Conservation (phyloP, 2,888 invertebrate species). For the Polydesmus complanatus region DNA sequence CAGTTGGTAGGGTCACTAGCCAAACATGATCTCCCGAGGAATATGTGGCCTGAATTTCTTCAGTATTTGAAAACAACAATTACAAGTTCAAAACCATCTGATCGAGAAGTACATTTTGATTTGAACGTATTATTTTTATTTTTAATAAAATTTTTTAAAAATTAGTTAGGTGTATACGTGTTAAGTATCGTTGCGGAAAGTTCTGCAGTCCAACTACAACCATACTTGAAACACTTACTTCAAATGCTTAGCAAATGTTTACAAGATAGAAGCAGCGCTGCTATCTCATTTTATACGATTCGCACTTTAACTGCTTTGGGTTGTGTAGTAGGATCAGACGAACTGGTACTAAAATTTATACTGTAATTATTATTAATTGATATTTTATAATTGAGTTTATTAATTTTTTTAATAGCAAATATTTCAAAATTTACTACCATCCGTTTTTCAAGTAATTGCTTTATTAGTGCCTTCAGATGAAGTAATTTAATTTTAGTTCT, state of each 20-base stretch:
- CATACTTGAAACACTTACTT: slow-evolving; percentile 47
- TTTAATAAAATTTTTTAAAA: slow-evolving; percentile 8
- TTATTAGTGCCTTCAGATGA: neutral
- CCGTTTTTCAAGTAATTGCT: neutral
- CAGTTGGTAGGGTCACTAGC: slow-evolving; percentile 56
- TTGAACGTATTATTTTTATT: slow-evolving; percentile 2
- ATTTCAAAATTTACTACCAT: neutral
- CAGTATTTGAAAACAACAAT: slow-evolving; percentile 46
- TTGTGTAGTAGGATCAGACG: neutral
- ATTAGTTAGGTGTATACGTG: slow-evolving; percentile 50
- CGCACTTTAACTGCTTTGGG: neutral
- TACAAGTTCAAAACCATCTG: slow-evolving; percentile 39
- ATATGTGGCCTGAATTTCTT: slow-evolving; percentile 50
- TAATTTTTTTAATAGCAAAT: too few relatives aligned
- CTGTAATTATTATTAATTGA: too few relatives aligned
- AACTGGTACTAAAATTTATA: neutral
- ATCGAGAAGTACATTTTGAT: slow-evolving; percentile 42
- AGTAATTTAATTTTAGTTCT: neutral
- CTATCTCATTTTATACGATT: slow-evolving; percentile 46
- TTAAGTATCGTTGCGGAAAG: slow-evolving; percentile 53
- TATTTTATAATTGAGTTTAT: neutral
- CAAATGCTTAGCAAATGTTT: slow-evolving; percentile 39
- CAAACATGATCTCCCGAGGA: slow-evolving; percentile 52
- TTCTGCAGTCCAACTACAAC: slow-evolving; percentile 51
- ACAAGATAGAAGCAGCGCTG: slow-evolving; percentile 38